A percentile compares a stretch with the other conserved stretches of the same genome.
phyloP scores from a whole-genome alignment of 2,888 invertebrate species.

The Blera fallax region DNA sequence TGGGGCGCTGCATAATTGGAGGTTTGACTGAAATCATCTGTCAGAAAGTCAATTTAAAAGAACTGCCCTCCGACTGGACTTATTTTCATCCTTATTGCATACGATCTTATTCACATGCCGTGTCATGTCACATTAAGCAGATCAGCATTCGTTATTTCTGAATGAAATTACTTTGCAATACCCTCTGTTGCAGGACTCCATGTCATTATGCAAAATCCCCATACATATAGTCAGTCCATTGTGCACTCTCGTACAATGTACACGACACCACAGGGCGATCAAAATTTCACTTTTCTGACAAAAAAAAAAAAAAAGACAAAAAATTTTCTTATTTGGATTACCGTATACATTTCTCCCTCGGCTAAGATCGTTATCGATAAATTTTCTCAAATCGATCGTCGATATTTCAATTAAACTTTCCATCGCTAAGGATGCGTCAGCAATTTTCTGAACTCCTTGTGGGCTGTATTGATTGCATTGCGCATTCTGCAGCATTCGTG shows the following conservation, averaged over 20 bases:
- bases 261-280: slow-evolving; percentile 51
- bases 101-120: no score
- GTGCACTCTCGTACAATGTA: neutral
- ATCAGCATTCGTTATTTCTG: no score
- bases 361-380: slow-evolving; percentile 62
- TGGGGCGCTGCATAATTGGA: no score
- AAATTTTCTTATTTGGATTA: slow-evolving; percentile 7
- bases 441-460: neutral
- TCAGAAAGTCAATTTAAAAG: no score
- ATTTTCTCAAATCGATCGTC: slow-evolving; percentile 67
- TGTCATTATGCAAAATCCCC: neutral
- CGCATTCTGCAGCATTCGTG: slow-evolving; percentile 46
- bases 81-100: no score
- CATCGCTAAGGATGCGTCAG: slow-evolving; percentile 48
- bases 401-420: slow-evolving; percentile 72
- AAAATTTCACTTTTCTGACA: slow-evolving; percentile 58
- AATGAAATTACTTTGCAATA: no score
- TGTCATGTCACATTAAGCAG: no score
- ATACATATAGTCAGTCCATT: no score
- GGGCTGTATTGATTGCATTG: neutral
- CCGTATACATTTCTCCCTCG: slow-evolving; percentile 25
- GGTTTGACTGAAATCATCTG: no score
- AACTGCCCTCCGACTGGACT: no score
- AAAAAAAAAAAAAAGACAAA: slow-evolving; percentile 18
- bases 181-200: no score